phyloP scores from a whole-genome alignment of 2,113 vertebrate genomes.

The Rynchops niger region DNA sequence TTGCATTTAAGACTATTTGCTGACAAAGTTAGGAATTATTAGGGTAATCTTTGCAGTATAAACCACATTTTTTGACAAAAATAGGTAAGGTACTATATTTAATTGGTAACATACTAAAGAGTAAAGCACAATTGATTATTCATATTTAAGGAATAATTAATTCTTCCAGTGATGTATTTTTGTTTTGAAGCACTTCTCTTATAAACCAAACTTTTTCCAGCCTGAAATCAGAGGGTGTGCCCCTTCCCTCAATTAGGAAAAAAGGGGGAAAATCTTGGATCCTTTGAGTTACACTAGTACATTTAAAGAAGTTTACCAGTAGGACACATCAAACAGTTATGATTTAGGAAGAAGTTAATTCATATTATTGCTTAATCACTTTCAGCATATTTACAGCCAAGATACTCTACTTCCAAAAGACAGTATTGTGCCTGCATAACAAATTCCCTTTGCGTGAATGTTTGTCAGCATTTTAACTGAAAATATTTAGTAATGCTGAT shows the following conservation, averaged over 20 bases:
- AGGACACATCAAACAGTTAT: not conserved
- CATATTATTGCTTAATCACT: not conserved
- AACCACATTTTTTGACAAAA: not conserved
- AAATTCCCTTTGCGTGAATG: not conserved
- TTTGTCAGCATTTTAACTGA: not conserved
- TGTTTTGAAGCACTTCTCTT: not conserved
- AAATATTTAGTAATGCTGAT: not conserved
- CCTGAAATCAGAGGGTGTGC: not conserved
- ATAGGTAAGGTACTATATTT: not conserved
- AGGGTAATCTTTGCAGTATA: not conserved
- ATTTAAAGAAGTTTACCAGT: not conserved
- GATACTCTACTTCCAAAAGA: not conserved
- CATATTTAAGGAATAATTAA: not conserved
- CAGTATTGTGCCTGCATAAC: not conserved
- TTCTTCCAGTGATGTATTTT: not conserved
- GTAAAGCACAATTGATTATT: not conserved
- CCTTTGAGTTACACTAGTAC: not conserved
- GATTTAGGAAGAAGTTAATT: not conserved
- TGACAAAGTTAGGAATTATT: not conserved
- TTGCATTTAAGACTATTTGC: not conserved
- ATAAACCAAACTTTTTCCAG: not conserved
- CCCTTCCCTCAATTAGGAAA: not conserved
- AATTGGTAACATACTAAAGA: not conserved
- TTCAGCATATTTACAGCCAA: not conserved
- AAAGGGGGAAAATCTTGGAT: not conserved